phyloP scores from a whole-genome alignment of 1,140 invertebrate genomes.

The Pinna nobilis region DNA sequence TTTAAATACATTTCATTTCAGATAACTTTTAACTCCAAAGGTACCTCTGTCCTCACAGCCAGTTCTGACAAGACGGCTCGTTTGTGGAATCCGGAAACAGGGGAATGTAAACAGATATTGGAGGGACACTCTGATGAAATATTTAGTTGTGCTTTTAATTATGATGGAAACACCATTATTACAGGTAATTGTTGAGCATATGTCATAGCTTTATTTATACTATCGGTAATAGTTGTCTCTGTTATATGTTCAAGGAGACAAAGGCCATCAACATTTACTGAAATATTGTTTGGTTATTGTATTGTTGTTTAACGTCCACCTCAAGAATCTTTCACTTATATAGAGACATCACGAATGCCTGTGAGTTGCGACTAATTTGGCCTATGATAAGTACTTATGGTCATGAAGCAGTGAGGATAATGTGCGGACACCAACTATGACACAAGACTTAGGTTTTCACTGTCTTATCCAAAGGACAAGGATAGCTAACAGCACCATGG shows the following conservation, averaged over 20 bases:
- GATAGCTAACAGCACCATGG: no score
- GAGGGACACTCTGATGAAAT: constrained; percentile 86
- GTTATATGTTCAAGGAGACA: background rate
- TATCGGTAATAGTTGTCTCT: background rate
- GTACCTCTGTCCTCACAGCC: constrained; percentile 82
- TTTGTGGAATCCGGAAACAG: constrained; percentile 84
- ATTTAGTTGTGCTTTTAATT: constrained; percentile 87
- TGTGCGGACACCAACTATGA: no score
- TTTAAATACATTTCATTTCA: constrained; percentile 49
- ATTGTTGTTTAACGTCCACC: background rate
- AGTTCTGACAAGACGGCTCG: constrained; percentile 84
- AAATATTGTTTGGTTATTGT: background rate
- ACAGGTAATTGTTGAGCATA: no score
- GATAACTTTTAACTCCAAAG: constrained; percentile 87
- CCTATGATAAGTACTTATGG: no score
- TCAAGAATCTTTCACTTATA: background rate
- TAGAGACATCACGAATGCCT: background rate
- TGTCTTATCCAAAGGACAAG: no score
- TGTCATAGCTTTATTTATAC: background rate
- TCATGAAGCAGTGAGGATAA: no score
- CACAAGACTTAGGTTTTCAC: no score
- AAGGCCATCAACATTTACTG: background rate
- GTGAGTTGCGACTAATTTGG: background rate
- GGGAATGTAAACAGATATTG: constrained; percentile 81
- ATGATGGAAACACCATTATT: constrained; percentile 84